Conservation (phyloP, 1,140 invertebrate genomes). For the Drosophila pruinosa region DNA sequence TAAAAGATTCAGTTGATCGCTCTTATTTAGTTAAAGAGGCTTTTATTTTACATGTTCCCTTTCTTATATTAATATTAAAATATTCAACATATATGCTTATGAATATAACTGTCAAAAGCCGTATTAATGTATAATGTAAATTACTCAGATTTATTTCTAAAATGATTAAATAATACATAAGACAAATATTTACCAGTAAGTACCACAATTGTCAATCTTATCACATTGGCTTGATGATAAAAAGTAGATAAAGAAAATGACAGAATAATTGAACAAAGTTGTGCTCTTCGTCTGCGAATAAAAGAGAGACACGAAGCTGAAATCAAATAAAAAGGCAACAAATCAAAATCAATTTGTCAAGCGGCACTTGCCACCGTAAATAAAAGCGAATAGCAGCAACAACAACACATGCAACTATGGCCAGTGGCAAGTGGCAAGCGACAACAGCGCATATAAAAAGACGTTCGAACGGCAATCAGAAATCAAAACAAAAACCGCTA, state of each 20-base stretch:
- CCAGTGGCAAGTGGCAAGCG: constrained; percentile 19
- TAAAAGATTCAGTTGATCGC: too few species aligned
- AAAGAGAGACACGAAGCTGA: neutral
- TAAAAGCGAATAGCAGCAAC: constrained; percentile 53
- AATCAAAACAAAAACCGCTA: constrained; percentile 81
- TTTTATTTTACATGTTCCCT: too few species aligned
- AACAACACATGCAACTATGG: constrained; percentile 9
- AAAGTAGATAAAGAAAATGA: neutral
- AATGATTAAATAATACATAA: too few species aligned
- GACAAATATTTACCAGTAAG: neutral
- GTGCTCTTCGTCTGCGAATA: neutral
- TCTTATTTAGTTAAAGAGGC: too few species aligned
- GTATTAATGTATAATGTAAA: neutral
- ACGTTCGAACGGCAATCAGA: constrained; percentile 76
- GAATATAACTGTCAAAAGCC: neutral
- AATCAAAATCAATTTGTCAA: constrained; percentile 79
- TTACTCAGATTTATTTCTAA: neutral
- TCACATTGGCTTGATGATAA: neutral
- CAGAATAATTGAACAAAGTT: neutral
- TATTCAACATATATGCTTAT: neutral
- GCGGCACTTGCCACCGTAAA: constrained; percentile 77
- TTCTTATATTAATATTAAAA: neutral
- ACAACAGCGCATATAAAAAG: constrained; percentile 26
- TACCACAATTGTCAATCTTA: neutral
- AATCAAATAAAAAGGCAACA: constrained; percentile 46